Conservation (phyloP, 2,113 vertebrate genomes). For the Xenopus laevis region DNA sequence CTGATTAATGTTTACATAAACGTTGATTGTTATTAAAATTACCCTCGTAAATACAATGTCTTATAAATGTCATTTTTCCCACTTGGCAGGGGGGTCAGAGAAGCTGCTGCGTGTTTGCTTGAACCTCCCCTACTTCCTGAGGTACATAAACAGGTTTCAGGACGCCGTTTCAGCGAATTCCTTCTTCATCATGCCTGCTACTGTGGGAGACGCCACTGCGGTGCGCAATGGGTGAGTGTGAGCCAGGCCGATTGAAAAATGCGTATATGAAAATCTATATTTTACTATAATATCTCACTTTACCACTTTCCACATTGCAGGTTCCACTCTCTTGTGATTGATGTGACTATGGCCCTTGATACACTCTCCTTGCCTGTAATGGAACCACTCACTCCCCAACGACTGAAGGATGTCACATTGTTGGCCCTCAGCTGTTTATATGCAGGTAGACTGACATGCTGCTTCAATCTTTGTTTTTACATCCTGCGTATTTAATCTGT, state of each 20-base stretch:
- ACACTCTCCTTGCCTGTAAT: constrained; percentile 92
- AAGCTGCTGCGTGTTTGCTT: constrained; percentile 93
- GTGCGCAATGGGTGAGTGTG: constrained; percentile 88
- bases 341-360: constrained; percentile 97
- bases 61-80: too few species aligned
- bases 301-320: constrained; percentile 54
- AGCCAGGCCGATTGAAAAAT: neutral
- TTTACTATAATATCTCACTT: neutral
- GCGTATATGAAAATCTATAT: neutral
- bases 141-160: constrained; percentile 98
- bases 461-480: constrained; percentile 3
- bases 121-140: constrained; percentile 94
- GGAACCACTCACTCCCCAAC: constrained; percentile 89
- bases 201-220: constrained; percentile 93
- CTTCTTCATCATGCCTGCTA: constrained; percentile 98
- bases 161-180: constrained; percentile 96
- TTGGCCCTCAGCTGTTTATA: constrained; percentile 96
- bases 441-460: constrained; percentile 71
- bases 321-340: constrained; percentile 95
- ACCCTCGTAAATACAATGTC: too few species aligned
- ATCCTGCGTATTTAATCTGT: neutral
- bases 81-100: constrained; percentile 84
- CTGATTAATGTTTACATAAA: neutral
- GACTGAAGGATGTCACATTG: constrained; percentile 92
- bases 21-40: too few species aligned